Conservation (phyloP, 2,797 vertebrate genomes). For the Poecilia gillii region DNA sequence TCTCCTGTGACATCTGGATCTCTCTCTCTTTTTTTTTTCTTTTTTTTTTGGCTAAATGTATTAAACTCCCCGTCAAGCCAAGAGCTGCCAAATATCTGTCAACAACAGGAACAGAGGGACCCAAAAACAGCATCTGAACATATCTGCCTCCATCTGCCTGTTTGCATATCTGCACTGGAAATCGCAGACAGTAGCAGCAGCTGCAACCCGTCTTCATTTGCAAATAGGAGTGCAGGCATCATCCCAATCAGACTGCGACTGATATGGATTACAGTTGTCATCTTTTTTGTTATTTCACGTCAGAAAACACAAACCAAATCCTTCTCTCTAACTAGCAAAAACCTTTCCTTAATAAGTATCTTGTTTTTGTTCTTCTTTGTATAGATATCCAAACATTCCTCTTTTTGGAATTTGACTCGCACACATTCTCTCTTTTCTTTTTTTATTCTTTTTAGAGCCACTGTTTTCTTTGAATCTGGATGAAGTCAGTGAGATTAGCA, state of each 20-base stretch:
- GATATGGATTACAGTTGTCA: constrained; percentile 10
- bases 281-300: constrained; percentile 22
- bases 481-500: constrained; percentile 28
- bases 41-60: constrained; percentile 32
- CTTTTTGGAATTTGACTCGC: constrained; percentile 1
- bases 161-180: constrained; percentile 36
- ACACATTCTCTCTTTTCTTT: not conserved
- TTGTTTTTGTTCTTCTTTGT: not conserved
- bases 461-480: constrained; percentile 18
- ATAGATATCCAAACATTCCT: not conserved
- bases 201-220: constrained; percentile 29
- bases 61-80: constrained; percentile 28
- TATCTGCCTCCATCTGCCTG: constrained; percentile 63
- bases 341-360: constrained; percentile 1
- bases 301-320: not conserved
- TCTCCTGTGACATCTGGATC: constrained; percentile 39
- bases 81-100: constrained; percentile 60
- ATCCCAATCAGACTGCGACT: constrained; percentile 18
- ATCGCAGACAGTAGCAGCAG: constrained; percentile 23
- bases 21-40: not conserved
- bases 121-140: constrained; percentile 52
- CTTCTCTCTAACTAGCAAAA: not conserved
- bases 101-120: constrained; percentile 44
- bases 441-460: constrained; percentile 4
- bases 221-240: constrained; percentile 13